Evolutionary conservation across 2,113 vertebrate species (phyloP).

Genomic region (Gymnocephalus cernua): DNA sequence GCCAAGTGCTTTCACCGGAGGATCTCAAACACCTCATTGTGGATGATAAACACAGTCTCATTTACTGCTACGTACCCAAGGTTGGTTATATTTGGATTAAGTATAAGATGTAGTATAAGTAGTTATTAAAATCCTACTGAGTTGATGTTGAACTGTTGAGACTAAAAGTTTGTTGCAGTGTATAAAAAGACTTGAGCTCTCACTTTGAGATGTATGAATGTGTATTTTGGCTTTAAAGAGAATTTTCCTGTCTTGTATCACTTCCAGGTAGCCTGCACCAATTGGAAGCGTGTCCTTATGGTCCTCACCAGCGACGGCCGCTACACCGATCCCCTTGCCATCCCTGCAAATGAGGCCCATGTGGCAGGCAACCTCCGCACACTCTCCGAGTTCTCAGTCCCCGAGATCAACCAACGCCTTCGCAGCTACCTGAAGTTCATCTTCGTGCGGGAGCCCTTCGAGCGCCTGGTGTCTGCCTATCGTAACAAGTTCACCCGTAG

Average conservation of each 20-base stretch:
- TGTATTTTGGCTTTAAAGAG: neutral
- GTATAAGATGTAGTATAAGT: neutral
- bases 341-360: constrained; percentile 93
- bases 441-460: constrained; percentile 94
- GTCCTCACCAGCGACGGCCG: constrained; percentile 88
- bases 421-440: constrained; percentile 95
- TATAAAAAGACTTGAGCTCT: neutral
- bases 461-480: constrained; percentile 94
- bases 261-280: constrained; percentile 92
- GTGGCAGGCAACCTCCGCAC: constrained; percentile 89
- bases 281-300: constrained; percentile 97
- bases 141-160: neutral
- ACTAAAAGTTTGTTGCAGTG: neutral
- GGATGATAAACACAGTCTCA: constrained; percentile 90
- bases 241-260: neutral
- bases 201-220: neutral
- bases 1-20: constrained; percentile 87
- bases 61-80: constrained; percentile 99
- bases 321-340: constrained; percentile 87
- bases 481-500: constrained; percentile 94
- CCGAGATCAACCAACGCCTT: constrained; percentile 92
- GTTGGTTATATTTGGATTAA: constrained; percentile 53
- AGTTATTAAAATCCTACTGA: neutral
- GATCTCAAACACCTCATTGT: constrained; percentile 96
- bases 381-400: constrained; percentile 88